Conservation (phyloP, 2,888 invertebrate species). For the Thereva nobilitata region DNA sequence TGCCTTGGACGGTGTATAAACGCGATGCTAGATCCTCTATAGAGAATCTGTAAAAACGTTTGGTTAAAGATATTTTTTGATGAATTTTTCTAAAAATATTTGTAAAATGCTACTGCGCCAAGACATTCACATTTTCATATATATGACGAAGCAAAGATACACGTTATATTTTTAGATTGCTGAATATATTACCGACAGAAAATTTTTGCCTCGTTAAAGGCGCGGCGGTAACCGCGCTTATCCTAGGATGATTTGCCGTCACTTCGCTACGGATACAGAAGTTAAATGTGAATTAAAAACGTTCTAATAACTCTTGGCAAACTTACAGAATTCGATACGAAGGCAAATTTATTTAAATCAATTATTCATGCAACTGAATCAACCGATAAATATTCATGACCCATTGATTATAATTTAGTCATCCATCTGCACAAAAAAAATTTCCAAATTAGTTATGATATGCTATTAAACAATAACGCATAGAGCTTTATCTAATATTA, state of each 20-base stretch:
- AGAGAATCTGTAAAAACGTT: background rate
- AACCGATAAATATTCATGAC: constrained; percentile 2
- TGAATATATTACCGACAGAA: constrained; percentile 39
- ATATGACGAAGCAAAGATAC: constrained; percentile 31
- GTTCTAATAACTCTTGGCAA: constrained; percentile 28
- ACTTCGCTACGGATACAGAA: constrained; percentile 5
- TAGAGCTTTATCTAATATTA: background rate
- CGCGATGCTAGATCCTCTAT: background rate
- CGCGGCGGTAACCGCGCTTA: constrained; percentile 36
- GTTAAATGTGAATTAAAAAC: constrained; percentile 23
- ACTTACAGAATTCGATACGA: constrained; percentile 17
- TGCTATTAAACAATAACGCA: too few relatives aligned
- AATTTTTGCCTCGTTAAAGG: constrained; percentile 31
- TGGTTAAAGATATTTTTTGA: constrained; percentile 34
- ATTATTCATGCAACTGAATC: constrained; percentile 20
- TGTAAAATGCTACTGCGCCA: constrained; percentile 28
- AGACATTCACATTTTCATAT: constrained; percentile 37
- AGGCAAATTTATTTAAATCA: constrained; percentile 10
- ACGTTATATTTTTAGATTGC: constrained; percentile 40
- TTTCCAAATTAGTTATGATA: too few relatives aligned
- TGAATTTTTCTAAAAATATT: constrained; percentile 41
- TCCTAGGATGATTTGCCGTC: constrained; percentile 37
- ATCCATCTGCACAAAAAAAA: too few relatives aligned
- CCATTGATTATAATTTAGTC: too few relatives aligned
- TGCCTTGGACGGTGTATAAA: too few relatives aligned